These are phyloP conservation scores for Simalia tracyae DNA, from an alignment of 2,797 vertebrate genomes.

Conservation along the genomic window DNA sequence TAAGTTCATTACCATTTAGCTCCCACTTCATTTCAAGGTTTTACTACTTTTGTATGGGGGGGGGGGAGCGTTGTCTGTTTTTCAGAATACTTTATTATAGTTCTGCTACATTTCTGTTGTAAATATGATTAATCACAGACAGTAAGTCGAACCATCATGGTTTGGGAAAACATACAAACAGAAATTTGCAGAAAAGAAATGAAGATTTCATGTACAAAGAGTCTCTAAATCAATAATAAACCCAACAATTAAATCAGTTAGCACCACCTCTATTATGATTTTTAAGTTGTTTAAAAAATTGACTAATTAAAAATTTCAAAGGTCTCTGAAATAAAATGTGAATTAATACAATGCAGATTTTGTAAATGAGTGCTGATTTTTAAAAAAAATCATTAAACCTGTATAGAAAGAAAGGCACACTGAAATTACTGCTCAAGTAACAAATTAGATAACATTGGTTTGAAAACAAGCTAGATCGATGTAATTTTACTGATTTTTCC, in stretches of 20 bases:
- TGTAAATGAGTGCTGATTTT: background rate
- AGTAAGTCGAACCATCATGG: background rate
- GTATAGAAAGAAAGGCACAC: background rate
- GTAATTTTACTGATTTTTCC: background rate
- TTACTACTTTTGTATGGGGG: background rate
- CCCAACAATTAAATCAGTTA: background rate
- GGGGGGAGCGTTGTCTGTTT: slow-evolving; percentile 1
- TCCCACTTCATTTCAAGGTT: slow-evolving; percentile 1
- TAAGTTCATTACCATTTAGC: slow-evolving; percentile 28
- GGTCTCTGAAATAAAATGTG: background rate
- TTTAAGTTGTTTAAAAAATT: background rate
- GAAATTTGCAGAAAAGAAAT: background rate
- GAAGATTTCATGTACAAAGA: background rate
- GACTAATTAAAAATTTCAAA: background rate
- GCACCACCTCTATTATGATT: background rate
- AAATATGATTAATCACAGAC: slow-evolving; percentile 12
- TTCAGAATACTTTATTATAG: slow-evolving; percentile 29
- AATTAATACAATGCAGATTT: background rate
- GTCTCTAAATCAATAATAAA: background rate
- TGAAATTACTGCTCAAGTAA: background rate
- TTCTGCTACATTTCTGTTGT: slow-evolving; percentile 8
- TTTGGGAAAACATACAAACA: background rate
- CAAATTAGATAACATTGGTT: background rate
- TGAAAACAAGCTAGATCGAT: background rate
- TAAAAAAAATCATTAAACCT: background rate